phyloP scores from a whole-genome alignment of 2,888 invertebrate species.

The Barypeithes pellucidus region DNA sequence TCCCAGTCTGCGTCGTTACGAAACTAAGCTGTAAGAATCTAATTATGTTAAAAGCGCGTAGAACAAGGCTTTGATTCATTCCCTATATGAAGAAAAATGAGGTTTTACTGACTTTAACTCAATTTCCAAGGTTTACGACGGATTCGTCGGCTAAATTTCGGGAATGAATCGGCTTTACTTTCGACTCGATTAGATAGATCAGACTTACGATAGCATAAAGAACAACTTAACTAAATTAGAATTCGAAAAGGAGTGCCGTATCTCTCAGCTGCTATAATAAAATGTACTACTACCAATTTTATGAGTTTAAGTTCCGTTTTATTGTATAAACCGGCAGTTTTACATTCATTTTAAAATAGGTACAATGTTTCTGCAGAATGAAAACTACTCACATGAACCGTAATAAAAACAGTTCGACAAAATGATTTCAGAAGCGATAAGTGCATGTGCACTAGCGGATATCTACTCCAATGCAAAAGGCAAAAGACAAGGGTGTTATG shows the following conservation, averaged over 20 bases:
- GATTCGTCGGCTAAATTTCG: neutral
- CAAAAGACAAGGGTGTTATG: too few relatives aligned
- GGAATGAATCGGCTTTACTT: constrained; percentile 5
- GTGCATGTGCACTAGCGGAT: too few relatives aligned
- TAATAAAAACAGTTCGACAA: too few relatives aligned
- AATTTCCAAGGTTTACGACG: neutral
- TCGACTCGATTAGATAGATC: constrained; percentile 2
- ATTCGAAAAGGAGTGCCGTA: neutral
- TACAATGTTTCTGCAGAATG: too few relatives aligned
- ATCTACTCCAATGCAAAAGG: too few relatives aligned
- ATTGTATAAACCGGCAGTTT: neutral
- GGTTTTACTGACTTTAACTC: neutral
- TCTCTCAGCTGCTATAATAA: neutral
- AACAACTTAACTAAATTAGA: constrained; percentile 11
- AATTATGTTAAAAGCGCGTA: neutral
- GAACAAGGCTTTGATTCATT: neutral
- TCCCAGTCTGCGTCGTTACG: too few relatives aligned
- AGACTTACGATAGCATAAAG: neutral
- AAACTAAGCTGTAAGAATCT: too few relatives aligned
- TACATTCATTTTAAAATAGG: neutral
- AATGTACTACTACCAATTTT: neutral
- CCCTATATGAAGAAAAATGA: neutral
- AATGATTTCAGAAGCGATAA: too few relatives aligned
- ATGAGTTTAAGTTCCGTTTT: neutral
- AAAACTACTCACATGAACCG: too few relatives aligned